Base-by-base conservation (phyloP, 2,888 invertebrate genomes). In the Hipparchia sbordonii region DNA sequence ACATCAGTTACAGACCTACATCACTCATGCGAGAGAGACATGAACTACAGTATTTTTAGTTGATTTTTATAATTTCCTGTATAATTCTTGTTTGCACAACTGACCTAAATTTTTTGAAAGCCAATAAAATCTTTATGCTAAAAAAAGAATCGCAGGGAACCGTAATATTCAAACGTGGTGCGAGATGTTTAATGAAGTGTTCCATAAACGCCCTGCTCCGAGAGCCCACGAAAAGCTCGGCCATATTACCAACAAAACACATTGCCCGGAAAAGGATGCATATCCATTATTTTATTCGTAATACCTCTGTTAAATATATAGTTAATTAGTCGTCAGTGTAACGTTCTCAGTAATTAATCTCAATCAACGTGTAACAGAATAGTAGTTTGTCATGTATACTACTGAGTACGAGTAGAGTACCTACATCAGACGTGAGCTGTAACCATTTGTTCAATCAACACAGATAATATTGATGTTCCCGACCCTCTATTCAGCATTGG, bases 391-490 rank as follows among this genome's bases (percentile, higher is more conserved):
- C 76, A 77, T 71, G 72, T 46, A 23, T 63, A 63, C 23, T 51
- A 10, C 2, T 10, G 51, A 12, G 12, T 65, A 65, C 9, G 33
- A 60, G 69, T 67, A 69, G 39, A 39, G 39, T 39, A 39, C 23
- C 23, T 23, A 23, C 39, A 69, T 61, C 39, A 39, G 61, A 61
- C 52, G 60, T 39, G 69, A 61, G 72, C 82, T 86, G 85, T 82
- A 83, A 84, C 88, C 84, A 88, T 91, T 90, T 85, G 89, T 85
- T 83, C 90, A 92, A 92, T 92, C 89, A 92, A 88, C 87, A 83
- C 82, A 86, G 86, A 89, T 89, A 87, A 86, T 87, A 85, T 89
- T 89, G 85, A 89, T 87, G 90, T 85, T 85, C 88, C 87, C 87
- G 84, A 82, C 83, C 87, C 88, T 87, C 89, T 82, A 85, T 89